These are phyloP conservation scores for Porites rus DNA, from an alignment of 92 coral and sea anemone species.

Conservation along the genomic window DNA sequence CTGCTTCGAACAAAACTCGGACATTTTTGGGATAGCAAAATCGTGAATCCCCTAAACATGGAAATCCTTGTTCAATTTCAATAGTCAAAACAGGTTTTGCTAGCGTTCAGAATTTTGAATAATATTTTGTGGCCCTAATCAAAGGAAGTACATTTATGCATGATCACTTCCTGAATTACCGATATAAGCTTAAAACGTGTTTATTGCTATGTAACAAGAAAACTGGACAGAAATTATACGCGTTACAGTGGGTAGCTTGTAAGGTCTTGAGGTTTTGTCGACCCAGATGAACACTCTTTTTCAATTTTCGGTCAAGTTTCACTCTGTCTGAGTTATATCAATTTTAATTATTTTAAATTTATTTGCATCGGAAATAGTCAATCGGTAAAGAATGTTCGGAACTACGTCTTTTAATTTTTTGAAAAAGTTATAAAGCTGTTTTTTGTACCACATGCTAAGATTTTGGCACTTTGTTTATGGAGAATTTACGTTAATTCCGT, in stretches of 20 bases:
- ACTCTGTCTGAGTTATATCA: neutral
- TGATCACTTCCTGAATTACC: neutral
- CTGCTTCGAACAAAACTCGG: constrained; percentile 35
- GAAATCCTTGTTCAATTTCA: neutral
- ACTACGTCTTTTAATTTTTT: neutral
- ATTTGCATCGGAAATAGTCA: constrained; percentile 17
- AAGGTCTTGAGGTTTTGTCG: neutral
- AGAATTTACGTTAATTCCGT: too few relatives aligned
- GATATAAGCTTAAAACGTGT: neutral
- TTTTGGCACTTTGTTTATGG: neutral
- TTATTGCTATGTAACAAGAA: constrained; percentile 10
- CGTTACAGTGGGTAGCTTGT: neutral
- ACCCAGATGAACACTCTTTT: neutral
- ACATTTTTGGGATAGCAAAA: constrained; percentile 18
- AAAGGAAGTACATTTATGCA: neutral
- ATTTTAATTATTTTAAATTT: neutral
- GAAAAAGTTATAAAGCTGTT: neutral
- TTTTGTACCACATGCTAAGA: constrained; percentile 5
- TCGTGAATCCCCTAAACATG: constrained; percentile 7
- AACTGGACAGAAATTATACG: neutral
- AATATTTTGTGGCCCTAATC: neutral
- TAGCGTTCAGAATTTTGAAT: neutral
- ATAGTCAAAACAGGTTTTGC: neutral
- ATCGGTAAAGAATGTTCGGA: neutral
- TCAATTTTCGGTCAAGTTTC: neutral